Percentiles rank a stretch among this genome's conserved stretches.
Evolutionary conservation across 2,797 vertebrate genomes (phyloP).

Genomic region (Agapornis canus): DNA sequence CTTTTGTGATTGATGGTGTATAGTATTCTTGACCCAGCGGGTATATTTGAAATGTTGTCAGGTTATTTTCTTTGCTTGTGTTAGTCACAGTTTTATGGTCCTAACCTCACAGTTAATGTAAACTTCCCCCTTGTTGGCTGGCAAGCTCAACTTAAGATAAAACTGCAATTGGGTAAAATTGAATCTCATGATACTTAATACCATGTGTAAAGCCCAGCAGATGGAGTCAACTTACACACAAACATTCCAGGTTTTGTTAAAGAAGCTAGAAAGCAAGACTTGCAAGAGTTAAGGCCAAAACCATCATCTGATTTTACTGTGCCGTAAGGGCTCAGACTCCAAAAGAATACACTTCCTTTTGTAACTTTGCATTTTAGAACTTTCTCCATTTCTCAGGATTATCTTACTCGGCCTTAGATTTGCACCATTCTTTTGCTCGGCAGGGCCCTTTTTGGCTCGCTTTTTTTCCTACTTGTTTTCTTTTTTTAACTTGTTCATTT

Average conservation of each 20-base stretch:
- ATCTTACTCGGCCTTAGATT: neutral
- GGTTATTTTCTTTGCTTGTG: conserved; percentile 62
- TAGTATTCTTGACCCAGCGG: conserved; percentile 48
- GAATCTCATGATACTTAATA: neutral
- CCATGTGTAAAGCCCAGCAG: neutral
- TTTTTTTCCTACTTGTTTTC: neutral
- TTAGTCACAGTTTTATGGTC: conserved; percentile 61
- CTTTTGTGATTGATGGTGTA: conserved; percentile 19
- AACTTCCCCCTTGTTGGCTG: conserved; percentile 34
- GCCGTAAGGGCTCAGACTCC: neutral
- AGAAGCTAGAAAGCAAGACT: neutral
- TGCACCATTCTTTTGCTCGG: neutral
- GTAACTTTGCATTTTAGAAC: neutral
- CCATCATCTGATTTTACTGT: neutral
- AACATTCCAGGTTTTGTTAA: neutral
- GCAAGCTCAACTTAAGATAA: conserved; percentile 30
- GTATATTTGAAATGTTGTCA: conserved; percentile 59
- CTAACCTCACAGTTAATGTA: conserved; percentile 51
- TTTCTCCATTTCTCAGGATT: neutral
- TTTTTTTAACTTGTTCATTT: neutral
- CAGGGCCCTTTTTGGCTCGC: neutral
- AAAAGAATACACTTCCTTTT: neutral
- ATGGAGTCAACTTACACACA: conserved; percentile 19
- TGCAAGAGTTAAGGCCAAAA: neutral
- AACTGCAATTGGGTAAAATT: neutral